phyloP scores from a whole-genome alignment of 2,888 invertebrate genomes.

The Megalurothrips usitatus region DNA sequence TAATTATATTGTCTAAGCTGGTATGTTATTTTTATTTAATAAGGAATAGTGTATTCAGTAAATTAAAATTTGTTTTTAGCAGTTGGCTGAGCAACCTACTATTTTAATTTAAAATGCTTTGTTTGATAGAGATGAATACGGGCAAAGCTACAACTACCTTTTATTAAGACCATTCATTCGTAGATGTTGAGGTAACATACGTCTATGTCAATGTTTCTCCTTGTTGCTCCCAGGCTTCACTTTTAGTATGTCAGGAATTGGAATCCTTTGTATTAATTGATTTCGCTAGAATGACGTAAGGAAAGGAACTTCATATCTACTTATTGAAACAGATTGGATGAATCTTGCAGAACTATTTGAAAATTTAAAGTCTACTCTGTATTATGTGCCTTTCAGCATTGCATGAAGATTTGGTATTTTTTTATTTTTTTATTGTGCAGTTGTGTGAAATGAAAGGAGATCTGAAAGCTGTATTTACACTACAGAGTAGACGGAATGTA shows the following conservation, averaged over 20 bases:
- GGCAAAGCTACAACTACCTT: too few relatives aligned
- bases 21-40: too few relatives aligned
- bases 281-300: not conserved
- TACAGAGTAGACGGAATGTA: not conserved
- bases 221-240: too few relatives aligned
- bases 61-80: too few relatives aligned
- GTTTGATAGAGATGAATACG: too few relatives aligned
- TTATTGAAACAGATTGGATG: not conserved
- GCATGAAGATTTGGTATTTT: not conserved
- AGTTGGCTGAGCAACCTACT: too few relatives aligned
- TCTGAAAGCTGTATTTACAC: not conserved
- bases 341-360: not conserved
- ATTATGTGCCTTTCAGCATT: not conserved
- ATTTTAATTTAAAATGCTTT: too few relatives aligned
- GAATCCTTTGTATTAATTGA: not conserved
- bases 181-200: too few relatives aligned
- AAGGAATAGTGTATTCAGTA: too few relatives aligned
- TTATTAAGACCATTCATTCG: too few relatives aligned
- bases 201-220: too few relatives aligned
- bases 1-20: too few relatives aligned
- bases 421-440: not conserved
- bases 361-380: not conserved
- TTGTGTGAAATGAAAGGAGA: not conserved
- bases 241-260: not conserved
- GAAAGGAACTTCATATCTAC: not conserved